A percentile compares a stretch with the other conserved stretches of the same genome.
These are phyloP conservation scores for Lycopodina hypogea DNA, from an alignment of 37 sponge, comb jelly and placozoan genomes.

Conservation along the genomic window DNA sequence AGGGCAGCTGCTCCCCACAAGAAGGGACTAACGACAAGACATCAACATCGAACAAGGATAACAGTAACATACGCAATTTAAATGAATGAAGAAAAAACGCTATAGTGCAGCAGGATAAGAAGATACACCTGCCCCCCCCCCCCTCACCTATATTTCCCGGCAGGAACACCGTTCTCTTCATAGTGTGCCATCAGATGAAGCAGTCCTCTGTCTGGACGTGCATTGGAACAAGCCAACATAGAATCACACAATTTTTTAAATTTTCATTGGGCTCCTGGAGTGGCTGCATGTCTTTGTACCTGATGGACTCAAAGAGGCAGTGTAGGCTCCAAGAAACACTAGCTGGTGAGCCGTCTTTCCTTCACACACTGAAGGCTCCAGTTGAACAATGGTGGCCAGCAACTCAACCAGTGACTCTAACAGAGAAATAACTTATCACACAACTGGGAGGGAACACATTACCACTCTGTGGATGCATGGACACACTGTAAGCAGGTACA, in stretches of 20 bases:
- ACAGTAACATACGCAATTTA: too few species aligned
- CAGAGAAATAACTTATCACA: background rate
- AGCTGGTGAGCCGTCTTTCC: constrained; percentile 11
- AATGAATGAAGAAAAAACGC: too few species aligned
- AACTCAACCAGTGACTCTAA: constrained; percentile 51
- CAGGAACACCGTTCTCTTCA: constrained; percentile 43
- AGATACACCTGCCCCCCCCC: background rate
- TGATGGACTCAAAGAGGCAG: constrained; percentile 22
- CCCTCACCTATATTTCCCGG: constrained; percentile 22
- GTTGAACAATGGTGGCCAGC: constrained; percentile 38
- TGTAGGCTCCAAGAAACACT: constrained; percentile 61
- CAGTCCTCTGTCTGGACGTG: constrained; percentile 43
- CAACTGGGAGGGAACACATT: too few species aligned
- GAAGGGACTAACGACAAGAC: constrained; percentile 25
- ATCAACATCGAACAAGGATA: background rate
- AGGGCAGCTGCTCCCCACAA: constrained; percentile 62
- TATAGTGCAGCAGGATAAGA: background rate
- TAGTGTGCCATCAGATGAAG: constrained; percentile 50
- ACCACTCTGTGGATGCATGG: background rate
- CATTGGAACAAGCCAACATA: too few species aligned
- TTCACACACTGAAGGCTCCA: background rate
- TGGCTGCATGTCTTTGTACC: constrained; percentile 14
- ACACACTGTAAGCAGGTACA: background rate
- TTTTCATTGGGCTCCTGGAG: too few species aligned
- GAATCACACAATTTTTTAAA: too few species aligned